phyloP scores from a whole-genome alignment of 2,888 invertebrate species.

The Agrochola circellaris region DNA sequence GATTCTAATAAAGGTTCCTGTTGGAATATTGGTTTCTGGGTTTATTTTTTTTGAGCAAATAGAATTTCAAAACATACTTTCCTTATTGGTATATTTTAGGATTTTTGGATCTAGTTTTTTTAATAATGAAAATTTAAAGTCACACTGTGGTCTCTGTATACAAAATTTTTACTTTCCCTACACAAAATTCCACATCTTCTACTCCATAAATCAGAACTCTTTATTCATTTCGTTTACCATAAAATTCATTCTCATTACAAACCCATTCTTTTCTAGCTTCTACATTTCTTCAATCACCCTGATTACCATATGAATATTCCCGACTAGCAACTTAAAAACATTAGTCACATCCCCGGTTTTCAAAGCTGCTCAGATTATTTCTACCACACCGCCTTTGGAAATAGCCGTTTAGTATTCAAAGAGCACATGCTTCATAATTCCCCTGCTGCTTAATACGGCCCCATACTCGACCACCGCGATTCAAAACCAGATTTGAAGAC shows the following conservation, averaged over 20 bases:
- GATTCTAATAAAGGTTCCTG: conserved; percentile 10
- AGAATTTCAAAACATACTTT: neutral
- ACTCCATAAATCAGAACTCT: conserved; percentile 4
- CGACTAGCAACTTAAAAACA: conserved; percentile 70
- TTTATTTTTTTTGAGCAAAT: neutral
- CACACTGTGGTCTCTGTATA: neutral
- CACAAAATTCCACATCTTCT: neutral
- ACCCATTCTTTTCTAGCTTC: conserved; percentile 53
- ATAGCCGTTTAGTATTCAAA: conserved; percentile 87
- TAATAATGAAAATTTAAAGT: neutral
- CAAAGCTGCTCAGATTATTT: conserved; percentile 75
- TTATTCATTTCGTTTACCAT: neutral
- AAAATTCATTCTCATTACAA: conserved; percentile 35
- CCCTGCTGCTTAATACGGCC: conserved; percentile 87
- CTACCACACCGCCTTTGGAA: conserved; percentile 80
- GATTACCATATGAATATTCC: conserved; percentile 81
- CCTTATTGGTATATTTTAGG: neutral
- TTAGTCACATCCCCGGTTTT: conserved; percentile 75
- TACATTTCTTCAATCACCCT: conserved; percentile 59
- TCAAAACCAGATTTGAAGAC: conserved; percentile 75
- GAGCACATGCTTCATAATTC: conserved; percentile 89
- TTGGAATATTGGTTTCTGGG: conserved; percentile 50
- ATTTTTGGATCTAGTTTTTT: neutral
- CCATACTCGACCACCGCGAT: conserved; percentile 84
- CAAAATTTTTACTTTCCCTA: neutral